Conservation (phyloP, 92 coral and sea anemone genomes). For the Phenganax marumi region DNA sequence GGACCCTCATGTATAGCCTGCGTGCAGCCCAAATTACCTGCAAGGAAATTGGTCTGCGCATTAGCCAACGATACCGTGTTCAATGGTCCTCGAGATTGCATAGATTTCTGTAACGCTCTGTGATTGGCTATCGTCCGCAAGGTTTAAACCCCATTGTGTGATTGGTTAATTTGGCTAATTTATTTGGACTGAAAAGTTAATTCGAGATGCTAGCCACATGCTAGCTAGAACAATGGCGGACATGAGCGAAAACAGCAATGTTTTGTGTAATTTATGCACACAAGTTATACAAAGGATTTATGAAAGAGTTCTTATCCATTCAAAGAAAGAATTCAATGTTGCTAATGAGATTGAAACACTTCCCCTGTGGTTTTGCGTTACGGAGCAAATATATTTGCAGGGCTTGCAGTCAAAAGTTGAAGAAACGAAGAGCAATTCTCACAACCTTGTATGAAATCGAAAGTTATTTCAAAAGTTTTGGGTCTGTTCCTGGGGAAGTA, state of each 20-base stretch:
- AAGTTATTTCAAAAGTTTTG: conserved; percentile 8
- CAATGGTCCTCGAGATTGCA: neutral
- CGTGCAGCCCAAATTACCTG: too few species aligned
- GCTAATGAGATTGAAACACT: conserved; percentile 44
- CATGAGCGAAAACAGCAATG: conserved; percentile 5
- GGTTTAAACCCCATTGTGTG: neutral
- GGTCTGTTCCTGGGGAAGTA: neutral
- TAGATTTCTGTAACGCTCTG: neutral
- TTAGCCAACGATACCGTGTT: neutral
- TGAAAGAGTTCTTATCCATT: neutral
- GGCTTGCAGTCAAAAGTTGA: conserved; percentile 21
- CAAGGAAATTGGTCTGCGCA: neutral
- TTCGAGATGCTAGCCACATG: too few species aligned
- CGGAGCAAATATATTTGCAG: conserved; percentile 23
- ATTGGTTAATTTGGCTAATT: neutral
- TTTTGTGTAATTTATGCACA: conserved; percentile 1
- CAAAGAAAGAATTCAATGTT: neutral
- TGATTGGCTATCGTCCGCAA: neutral
- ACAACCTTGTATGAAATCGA: conserved; percentile 6
- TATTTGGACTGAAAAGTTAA: too few species aligned
- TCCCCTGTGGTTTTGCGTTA: too few species aligned
- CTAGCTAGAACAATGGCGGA: conserved; percentile 22
- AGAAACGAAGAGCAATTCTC: conserved; percentile 31
- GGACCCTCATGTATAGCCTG: too few species aligned
- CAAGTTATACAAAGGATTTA: neutral